phyloP scores from a whole-genome alignment of 2,113 vertebrate genomes.

The Hippocampus barbouri region DNA sequence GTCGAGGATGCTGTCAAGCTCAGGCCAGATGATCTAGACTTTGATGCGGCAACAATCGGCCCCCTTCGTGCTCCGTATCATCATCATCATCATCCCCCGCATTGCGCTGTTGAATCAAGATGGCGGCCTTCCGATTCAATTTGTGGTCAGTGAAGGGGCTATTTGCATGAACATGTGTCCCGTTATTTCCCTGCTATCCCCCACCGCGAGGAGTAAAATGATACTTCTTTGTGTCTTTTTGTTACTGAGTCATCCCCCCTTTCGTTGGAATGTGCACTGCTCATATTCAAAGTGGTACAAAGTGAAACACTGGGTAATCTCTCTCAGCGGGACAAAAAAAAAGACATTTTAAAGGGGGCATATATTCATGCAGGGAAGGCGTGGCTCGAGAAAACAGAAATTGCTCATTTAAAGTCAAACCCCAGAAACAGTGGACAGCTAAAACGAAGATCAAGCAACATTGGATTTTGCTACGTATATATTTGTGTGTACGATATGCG shows the following conservation, averaged over 20 bases:
- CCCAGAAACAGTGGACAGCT: conserved; percentile 14
- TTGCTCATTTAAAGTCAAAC: conserved; percentile 29
- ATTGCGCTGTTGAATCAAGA: conserved; percentile 49
- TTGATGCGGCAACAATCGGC: conserved; percentile 25
- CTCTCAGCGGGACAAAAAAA: conserved; percentile 17
- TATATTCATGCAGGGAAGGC: conserved; percentile 10
- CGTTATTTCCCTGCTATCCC: conserved; percentile 55
- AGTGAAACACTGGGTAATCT: conserved; percentile 29
- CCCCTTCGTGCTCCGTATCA: conserved; percentile 20
- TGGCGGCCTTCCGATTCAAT: conserved; percentile 65
- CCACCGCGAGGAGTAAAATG: conserved; percentile 48
- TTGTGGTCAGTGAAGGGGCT: conserved; percentile 57
- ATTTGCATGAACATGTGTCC: conserved; percentile 67
- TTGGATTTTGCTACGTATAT: conserved; percentile 5
- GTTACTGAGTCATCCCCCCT: conserved; percentile 35
- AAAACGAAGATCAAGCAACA: conserved; percentile 14
- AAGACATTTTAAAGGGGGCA: conserved; percentile 11
- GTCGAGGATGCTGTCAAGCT: conserved; percentile 5
- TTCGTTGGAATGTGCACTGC: conserved; percentile 17
- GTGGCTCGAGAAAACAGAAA: conserved; percentile 13
- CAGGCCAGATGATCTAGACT: too few relatives aligned
- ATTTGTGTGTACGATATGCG: not conserved
- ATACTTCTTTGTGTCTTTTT: conserved; percentile 33
- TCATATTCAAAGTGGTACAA: conserved; percentile 26
- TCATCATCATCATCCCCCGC: conserved; percentile 21